Evolutionary conservation across 2,888 invertebrate species (phyloP).

Genomic region (Acanthacorydalis orientalis): DNA sequence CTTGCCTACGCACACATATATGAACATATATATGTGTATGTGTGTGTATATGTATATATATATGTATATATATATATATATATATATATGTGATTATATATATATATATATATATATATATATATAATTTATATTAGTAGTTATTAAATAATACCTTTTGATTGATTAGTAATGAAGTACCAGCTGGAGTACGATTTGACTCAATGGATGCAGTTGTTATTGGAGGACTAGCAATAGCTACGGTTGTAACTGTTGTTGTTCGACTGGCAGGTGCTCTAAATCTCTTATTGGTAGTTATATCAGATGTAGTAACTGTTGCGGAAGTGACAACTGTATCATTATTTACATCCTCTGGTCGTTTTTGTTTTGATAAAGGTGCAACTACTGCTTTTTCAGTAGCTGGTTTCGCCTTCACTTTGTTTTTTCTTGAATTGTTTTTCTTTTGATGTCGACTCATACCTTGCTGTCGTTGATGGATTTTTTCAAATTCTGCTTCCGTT

Average conservation of each 20-base stretch:
- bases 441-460: constrained; percentile 37
- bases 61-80: too few species aligned
- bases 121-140: too few species aligned
- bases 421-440: constrained; percentile 20
- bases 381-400: constrained; percentile 10
- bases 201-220: constrained; percentile 15
- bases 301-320: constrained; percentile 4
- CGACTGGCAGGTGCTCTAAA: constrained; percentile 10
- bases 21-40: background rate
- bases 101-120: background rate
- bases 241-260: constrained; percentile 6
- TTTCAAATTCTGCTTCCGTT: constrained; percentile 40
- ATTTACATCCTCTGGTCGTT: constrained; percentile 8
- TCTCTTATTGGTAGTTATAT: constrained; percentile 3
- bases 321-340: constrained; percentile 20
- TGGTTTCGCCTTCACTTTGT: constrained; percentile 27
- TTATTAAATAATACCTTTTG: constrained; percentile 1
- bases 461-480: constrained; percentile 50
- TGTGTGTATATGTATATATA: too few species aligned
- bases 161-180: constrained; percentile 26
- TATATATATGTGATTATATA: background rate
- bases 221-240: constrained; percentile 8
- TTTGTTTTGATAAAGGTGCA: constrained; percentile 3
- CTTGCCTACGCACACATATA: background rate
- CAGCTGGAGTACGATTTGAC: constrained; percentile 22